These are phyloP conservation scores for Tillus elongatus DNA, from an alignment of 2,888 invertebrate species.

Conservation along the genomic window DNA sequence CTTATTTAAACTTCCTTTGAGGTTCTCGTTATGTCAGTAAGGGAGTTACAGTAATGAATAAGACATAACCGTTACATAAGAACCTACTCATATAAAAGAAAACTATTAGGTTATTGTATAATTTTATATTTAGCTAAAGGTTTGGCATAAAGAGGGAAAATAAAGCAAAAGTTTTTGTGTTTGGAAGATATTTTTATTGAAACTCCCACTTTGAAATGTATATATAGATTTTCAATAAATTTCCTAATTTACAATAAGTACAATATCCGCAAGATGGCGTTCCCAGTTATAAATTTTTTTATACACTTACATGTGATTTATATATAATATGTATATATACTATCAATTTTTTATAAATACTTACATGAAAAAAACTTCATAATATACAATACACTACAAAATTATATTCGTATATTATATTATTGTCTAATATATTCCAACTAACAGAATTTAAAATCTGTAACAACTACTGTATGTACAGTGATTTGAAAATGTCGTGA, in stretches of 20 bases:
- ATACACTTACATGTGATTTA: too few species aligned
- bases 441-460: background rate
- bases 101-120: too few species aligned
- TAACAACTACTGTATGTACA: background rate
- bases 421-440: background rate
- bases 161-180: background rate
- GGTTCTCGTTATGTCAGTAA: too few species aligned
- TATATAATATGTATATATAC: background rate
- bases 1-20: too few species aligned
- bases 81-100: too few species aligned
- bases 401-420: constrained; percentile 3
- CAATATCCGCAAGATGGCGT: constrained; percentile 4
- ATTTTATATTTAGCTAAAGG: too few species aligned
- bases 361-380: too few species aligned
- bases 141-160: background rate
- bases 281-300: constrained; percentile 1
- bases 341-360: too few species aligned
- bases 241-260: constrained; percentile 1
- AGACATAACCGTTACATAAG: too few species aligned
- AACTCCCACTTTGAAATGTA: constrained; percentile 1
- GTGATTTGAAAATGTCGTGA: background rate
- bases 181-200: constrained; percentile 3
- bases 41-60: too few species aligned
- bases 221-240: background rate
- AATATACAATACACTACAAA: too few species aligned